Evolutionary conservation across 2,888 invertebrate species (phyloP), one percentile per base, ranked within the genome.

Genomic region (Empis livida): DNA sequence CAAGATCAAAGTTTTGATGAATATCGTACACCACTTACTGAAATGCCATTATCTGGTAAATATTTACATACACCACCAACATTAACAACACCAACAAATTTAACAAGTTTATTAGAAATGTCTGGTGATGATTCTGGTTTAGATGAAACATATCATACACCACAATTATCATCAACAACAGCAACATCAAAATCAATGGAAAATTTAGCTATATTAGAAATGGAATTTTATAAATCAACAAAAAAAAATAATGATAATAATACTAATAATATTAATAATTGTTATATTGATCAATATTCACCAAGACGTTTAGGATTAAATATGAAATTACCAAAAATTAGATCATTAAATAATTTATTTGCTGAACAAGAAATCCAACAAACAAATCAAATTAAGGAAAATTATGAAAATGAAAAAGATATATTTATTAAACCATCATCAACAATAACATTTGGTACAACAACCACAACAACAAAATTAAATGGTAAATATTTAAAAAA

Each of bases 111-210:
- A n/a, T 14, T 41, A 14, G 46, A 41, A 41, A n/a, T 23, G 14
- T 41, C 41, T 10, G 60, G 60, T 17, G 61, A 63, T 43, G 66
- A 68, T 53, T 67, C 68, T 1, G 68, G 67, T 0, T 52, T 68
- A 42, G 67, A 67, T 58, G 41, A 68, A 51, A 65, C 65, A 48
- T 68, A 58, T 20, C 65, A 67, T 49, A 66, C 69, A 45, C 69
- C 68, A 4, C 58, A 67, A 5, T 64, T 69, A 37, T 60, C 64
- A 3, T 67, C 66, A 49, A 68, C 68, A 1, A 62, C 23, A 49
- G 68, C 68, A 1, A 61, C 23, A 27, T 60, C 64, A 3, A 67
- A 69, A 49, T 69, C 69, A 1, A 62, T 69, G 62, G 68, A 68
- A 50, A 68, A 69, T 59, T 54, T 69, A 23, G 65, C 67, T 27